Evolutionary conservation across 1,140 invertebrate genomes (phyloP).

Genomic region (Trichonephila inaurata): DNA sequence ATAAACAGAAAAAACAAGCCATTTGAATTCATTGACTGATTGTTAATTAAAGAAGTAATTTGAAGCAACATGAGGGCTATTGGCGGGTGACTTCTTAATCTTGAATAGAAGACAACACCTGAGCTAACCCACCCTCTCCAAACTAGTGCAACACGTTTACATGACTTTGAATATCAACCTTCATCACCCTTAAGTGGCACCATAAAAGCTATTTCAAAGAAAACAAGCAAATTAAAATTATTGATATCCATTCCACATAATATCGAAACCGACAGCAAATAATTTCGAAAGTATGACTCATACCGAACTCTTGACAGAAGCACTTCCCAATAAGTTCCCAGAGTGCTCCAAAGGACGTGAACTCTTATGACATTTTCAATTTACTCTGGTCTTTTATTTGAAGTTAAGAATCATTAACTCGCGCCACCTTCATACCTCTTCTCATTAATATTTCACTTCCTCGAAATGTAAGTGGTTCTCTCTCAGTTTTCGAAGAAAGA

Average conservation of each 20-base stretch:
- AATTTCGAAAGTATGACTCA: not conserved
- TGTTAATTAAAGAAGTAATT: no score
- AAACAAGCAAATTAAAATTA: not conserved
- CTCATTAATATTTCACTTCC: slow-evolving; percentile 36
- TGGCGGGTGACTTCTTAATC: no score
- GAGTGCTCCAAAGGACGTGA: not conserved
- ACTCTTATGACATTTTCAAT: slow-evolving; percentile 21
- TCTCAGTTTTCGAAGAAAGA: not conserved
- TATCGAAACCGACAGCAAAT: not conserved
- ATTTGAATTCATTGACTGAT: no score
- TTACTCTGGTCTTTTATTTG: not conserved
- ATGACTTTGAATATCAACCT: no score
- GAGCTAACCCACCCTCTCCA: no score
- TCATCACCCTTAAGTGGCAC: no score
- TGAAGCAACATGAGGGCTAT: no score
- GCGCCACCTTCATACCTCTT: not conserved
- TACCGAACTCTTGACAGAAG: no score
- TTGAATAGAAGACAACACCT: no score
- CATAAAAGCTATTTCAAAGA: not conserved
- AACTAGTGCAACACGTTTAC: no score
- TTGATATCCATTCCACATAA: no score
- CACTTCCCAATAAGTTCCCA: not conserved
- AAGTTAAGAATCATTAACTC: slow-evolving; percentile 16
- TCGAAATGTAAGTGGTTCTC: not conserved
- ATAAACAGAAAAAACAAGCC: no score